Conservation (phyloP, 92 coral and sea anemone species). For the Epizoanthus ramosus region DNA sequence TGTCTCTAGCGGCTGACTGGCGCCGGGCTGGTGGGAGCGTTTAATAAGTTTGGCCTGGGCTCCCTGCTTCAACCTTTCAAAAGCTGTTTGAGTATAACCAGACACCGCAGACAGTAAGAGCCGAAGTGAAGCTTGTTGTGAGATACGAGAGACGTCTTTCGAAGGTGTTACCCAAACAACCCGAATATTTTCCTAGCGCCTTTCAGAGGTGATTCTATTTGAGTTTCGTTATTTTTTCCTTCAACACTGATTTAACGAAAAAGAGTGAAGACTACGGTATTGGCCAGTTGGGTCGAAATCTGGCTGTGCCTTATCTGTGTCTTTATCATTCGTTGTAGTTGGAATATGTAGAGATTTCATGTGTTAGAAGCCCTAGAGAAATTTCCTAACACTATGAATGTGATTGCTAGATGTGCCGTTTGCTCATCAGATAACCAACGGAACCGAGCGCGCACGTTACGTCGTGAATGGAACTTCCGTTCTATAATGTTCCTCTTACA, state of each 20-base stretch:
- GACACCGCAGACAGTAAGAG: slow-evolving; percentile 76
- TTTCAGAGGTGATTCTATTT: slow-evolving; percentile 40
- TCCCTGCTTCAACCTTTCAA: slow-evolving; percentile 92
- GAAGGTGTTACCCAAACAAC: slow-evolving; percentile 73
- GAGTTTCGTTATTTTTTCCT: slow-evolving; percentile 12
- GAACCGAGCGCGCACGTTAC: slow-evolving; percentile 75
- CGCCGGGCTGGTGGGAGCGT: slow-evolving; percentile 90
- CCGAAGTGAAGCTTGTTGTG: slow-evolving; percentile 75
- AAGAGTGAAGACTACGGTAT: slow-evolving; percentile 1
- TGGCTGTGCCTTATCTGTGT: slow-evolving; percentile 68
- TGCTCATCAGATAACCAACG: slow-evolving; percentile 85
- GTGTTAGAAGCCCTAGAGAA: slow-evolving; percentile 81
- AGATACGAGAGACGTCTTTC: slow-evolving; percentile 43
- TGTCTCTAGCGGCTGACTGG: slow-evolving; percentile 77
- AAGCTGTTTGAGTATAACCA: slow-evolving; percentile 88
- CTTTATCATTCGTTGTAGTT: slow-evolving; percentile 78
- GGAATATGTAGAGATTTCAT: slow-evolving; percentile 81
- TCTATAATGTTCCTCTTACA: slow-evolving; percentile 68
- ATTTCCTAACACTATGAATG: slow-evolving; percentile 84
- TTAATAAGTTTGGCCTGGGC: slow-evolving; percentile 79
- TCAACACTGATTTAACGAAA: slow-evolving; percentile 33
- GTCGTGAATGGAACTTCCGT: slow-evolving; percentile 94
- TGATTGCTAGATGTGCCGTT: slow-evolving; percentile 77
- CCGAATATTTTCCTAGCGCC: slow-evolving; percentile 47
- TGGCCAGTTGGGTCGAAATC: slow-evolving; percentile 28